A percentile compares a stretch with the other conserved stretches of the same genome.
phyloP scores from a whole-genome alignment of 2,888 invertebrate species.

The Drosophila yooni region DNA sequence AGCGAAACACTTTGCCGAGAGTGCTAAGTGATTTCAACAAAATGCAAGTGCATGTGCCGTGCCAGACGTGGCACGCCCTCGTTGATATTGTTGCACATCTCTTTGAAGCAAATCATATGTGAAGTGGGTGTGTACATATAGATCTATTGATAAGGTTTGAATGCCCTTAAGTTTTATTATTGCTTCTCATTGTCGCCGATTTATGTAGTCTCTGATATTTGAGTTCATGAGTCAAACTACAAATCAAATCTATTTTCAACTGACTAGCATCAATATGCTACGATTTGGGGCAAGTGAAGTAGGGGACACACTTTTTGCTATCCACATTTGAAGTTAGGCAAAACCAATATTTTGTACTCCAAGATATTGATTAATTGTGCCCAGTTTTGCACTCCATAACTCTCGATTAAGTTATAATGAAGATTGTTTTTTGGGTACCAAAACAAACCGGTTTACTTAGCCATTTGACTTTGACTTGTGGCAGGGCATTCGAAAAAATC shows the following conservation, averaged over 20 bases:
- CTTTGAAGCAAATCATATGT: constrained; percentile 5
- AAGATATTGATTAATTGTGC: background rate
- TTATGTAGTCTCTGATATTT: background rate
- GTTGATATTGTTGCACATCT: constrained; percentile 14
- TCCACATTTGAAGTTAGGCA: too few species aligned
- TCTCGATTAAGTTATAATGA: background rate
- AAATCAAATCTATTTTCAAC: background rate
- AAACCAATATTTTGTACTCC: too few species aligned
- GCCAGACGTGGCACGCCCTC: constrained; percentile 39
- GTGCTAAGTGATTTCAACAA: constrained; percentile 51
- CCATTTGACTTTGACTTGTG: background rate
- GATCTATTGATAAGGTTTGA: background rate
- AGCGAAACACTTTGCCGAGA: constrained; percentile 11
- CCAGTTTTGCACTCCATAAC: background rate
- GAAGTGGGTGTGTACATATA: too few species aligned
- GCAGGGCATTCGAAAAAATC: constrained; percentile 28
- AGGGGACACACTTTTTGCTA: too few species aligned
- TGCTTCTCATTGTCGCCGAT: background rate
- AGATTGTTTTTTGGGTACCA: background rate
- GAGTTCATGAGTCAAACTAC: background rate
- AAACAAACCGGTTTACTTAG: background rate
- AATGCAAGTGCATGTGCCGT: constrained; percentile 46
- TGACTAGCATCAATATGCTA: background rate
- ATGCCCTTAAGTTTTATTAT: background rate
- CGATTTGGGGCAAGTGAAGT: background rate